phyloP scores from a whole-genome alignment of 1,140 invertebrate genomes.

The Pristionchus pacificus region DNA sequence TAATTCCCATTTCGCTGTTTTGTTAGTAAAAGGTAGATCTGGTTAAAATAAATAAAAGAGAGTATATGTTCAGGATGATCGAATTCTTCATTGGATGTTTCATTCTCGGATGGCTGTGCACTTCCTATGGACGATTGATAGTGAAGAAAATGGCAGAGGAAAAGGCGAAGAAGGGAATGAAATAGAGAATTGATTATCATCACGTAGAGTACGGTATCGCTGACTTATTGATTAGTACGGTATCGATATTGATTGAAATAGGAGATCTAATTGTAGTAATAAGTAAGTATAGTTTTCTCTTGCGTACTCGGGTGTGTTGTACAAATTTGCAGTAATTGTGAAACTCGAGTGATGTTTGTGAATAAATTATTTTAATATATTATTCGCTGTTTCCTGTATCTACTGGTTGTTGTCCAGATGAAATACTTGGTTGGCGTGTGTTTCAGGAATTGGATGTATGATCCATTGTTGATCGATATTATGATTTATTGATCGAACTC shows the following conservation, averaged over 20 bases:
- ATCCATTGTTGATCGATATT: too few relatives aligned
- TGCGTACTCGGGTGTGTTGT: background rate
- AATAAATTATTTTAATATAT: too few relatives aligned
- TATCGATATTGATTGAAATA: constrained; percentile 2
- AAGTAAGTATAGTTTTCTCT: background rate
- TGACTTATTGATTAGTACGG: background rate
- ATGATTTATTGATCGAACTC: background rate
- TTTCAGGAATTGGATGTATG: too few relatives aligned
- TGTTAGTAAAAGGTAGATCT: too few relatives aligned
- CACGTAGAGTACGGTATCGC: too few relatives aligned
- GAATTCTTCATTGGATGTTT: constrained; percentile 19
- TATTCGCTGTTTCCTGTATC: too few relatives aligned
- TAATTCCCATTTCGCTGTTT: too few relatives aligned
- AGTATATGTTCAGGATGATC: constrained; percentile 15
- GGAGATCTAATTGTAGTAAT: background rate
- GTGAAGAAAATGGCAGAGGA: constrained; percentile 19
- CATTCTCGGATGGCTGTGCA: constrained; percentile 22
- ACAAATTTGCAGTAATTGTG: background rate
- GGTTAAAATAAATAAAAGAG: background rate
- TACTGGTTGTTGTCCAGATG: too few relatives aligned
- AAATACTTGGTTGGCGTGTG: too few relatives aligned
- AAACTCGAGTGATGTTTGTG: background rate
- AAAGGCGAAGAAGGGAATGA: background rate
- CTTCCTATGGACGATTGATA: constrained; percentile 21
- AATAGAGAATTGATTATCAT: background rate